Evolutionary conservation across 2,797 vertebrate species (phyloP).

Genomic region (Ficedula albicollis): DNA sequence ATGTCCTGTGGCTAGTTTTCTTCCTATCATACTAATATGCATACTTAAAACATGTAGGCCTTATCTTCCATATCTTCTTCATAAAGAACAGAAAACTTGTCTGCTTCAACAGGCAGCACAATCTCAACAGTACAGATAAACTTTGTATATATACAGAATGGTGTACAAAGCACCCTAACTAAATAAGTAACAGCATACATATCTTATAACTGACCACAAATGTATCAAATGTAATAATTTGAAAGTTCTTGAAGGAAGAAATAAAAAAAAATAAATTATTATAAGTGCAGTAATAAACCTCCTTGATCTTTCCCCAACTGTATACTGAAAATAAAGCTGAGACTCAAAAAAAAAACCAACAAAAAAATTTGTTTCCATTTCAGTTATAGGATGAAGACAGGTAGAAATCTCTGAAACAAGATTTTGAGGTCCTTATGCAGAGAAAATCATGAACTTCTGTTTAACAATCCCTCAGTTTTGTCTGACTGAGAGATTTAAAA

Average conservation of each 20-base stretch:
- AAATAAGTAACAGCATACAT: neutral
- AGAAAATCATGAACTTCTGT: neutral
- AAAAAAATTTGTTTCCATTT: neutral
- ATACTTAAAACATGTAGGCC: neutral
- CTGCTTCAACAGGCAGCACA: neutral
- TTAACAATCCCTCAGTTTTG: neutral
- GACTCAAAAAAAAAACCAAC: neutral
- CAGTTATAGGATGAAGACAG: neutral
- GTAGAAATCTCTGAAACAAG: neutral
- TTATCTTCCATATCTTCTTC: neutral
- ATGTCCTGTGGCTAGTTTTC: neutral
- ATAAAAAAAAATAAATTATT: neutral
- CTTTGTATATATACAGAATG: neutral
- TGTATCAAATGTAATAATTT: neutral
- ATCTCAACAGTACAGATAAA: neutral
- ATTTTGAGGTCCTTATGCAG: neutral
- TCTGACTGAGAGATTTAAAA: neutral
- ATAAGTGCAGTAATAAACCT: neutral
- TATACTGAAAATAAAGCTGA: neutral
- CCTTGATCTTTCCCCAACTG: neutral
- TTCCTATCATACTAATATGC: neutral
- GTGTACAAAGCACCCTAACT: neutral
- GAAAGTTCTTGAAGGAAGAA: neutral
- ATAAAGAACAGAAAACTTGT: neutral
- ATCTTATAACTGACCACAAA: neutral